A percentile compares a stretch with the other conserved stretches of the same genome.
phyloP scores from a whole-genome alignment of 2,797 vertebrate genomes.

The Sebastes iracundus region DNA sequence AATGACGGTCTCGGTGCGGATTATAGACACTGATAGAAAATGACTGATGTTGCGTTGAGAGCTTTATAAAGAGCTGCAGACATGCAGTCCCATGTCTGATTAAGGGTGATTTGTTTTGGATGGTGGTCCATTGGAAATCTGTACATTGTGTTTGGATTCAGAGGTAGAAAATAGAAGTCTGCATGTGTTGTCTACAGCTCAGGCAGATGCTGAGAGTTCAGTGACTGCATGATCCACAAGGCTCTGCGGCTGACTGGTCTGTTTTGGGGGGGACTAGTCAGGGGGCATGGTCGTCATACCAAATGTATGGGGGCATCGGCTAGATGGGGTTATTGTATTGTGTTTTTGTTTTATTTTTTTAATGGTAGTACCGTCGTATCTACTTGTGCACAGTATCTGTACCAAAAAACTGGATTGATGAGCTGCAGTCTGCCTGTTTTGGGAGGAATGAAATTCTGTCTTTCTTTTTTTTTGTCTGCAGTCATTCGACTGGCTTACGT shows the following conservation, averaged over 20 bases:
- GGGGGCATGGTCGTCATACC: conserved; percentile 31
- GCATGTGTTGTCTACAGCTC: conserved; percentile 60
- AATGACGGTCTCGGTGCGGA: conserved; percentile 51
- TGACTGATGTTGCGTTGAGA: conserved; percentile 67
- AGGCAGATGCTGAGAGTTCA: conserved; percentile 59
- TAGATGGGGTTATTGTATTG: conserved; percentile 58
- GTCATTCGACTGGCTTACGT: conserved; percentile 76
- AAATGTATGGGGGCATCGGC: conserved; percentile 48
- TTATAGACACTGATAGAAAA: conserved; percentile 72
- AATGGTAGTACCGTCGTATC: conserved; percentile 80
- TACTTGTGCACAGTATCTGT: conserved; percentile 91
- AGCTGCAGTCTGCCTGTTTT: conserved; percentile 85
- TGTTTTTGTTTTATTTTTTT: conserved; percentile 53
- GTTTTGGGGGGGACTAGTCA: conserved; percentile 29
- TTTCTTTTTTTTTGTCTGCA: conserved; percentile 70
- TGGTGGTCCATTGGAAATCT: conserved; percentile 51
- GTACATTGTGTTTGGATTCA: conserved; percentile 52
- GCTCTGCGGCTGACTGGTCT: conserved; percentile 53
- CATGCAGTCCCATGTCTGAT: conserved; percentile 52
- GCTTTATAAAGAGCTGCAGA: conserved; percentile 79
- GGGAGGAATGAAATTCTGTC: conserved; percentile 76
- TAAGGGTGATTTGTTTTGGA: conserved; percentile 42
- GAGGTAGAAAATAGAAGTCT: conserved; percentile 39
- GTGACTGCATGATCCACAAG: conserved; percentile 52
- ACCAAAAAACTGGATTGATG: conserved; percentile 89